phyloP scores from a whole-genome alignment of 2,113 vertebrate species.

The Terrapene triunguis region DNA sequence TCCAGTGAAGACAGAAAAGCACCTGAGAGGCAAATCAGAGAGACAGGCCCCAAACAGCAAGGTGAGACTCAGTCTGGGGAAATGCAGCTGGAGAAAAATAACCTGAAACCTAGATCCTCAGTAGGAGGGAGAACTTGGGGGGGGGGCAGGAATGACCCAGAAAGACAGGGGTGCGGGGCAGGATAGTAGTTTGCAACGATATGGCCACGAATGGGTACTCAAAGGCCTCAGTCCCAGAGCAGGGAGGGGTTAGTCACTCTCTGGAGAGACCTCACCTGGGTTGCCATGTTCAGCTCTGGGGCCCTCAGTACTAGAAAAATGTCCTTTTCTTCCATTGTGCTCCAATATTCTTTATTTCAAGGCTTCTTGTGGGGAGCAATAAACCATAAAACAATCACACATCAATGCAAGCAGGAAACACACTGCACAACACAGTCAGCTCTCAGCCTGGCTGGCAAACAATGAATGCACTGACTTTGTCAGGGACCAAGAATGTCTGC shows the following conservation, averaged over 20 bases:
- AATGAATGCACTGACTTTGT: no score
- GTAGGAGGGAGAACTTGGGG: background rate
- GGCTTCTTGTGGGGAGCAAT: background rate
- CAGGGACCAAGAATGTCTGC: background rate
- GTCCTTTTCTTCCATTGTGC: accelerated
- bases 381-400: accelerated
- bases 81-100: background rate
- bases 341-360: background rate
- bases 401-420: background rate
- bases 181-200: background rate
- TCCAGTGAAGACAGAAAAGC: background rate
- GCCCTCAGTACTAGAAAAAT: background rate
- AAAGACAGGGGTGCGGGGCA: background rate
- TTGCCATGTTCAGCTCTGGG: background rate
- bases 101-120: background rate
- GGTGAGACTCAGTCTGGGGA: background rate
- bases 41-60: background rate
- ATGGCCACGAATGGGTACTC: background rate
- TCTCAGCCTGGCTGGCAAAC: background rate
- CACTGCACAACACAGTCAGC: background rate
- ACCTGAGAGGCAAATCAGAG: background rate
- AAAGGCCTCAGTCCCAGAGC: background rate
- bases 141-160: background rate
- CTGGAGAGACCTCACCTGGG: background rate
- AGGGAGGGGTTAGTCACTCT: background rate